These are phyloP conservation scores for Elysia crispata DNA, from an alignment of 2,888 invertebrate species.

Conservation along the genomic window DNA sequence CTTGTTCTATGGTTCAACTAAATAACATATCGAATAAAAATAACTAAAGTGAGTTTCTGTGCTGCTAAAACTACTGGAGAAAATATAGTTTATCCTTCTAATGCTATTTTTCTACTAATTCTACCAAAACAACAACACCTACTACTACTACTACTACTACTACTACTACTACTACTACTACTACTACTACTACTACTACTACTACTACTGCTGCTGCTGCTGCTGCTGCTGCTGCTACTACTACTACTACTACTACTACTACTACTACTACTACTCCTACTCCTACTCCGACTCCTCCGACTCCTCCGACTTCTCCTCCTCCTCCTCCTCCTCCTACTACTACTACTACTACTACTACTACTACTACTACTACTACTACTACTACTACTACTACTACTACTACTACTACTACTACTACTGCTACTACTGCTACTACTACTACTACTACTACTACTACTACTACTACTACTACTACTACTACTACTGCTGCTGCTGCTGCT, in stretches of 20 bases:
- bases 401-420: constrained; percentile 11
- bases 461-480: constrained; percentile 19
- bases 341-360: not conserved
- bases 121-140: no score
- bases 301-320: no score
- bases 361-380: constrained; percentile 15
- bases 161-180: not conserved
- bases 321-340: no score
- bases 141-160: no score
- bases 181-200: no score
- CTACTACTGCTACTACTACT: not conserved
- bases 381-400: constrained; percentile 19
- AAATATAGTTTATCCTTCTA: not conserved
- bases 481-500: constrained; percentile 1
- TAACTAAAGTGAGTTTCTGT: not conserved
- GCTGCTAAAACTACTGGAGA: not conserved
- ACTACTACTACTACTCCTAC: no score
- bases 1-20: no score
- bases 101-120: not conserved
- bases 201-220: no score
- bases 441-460: constrained; percentile 19
- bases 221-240: not conserved
- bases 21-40: no score
- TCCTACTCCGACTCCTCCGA: no score
- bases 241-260: constrained; percentile 9